Percentiles rank a stretch among this genome's conserved stretches.
phyloP scores from a whole-genome alignment of 2,797 vertebrate species.

The Dendrocincla fuliginosa region DNA sequence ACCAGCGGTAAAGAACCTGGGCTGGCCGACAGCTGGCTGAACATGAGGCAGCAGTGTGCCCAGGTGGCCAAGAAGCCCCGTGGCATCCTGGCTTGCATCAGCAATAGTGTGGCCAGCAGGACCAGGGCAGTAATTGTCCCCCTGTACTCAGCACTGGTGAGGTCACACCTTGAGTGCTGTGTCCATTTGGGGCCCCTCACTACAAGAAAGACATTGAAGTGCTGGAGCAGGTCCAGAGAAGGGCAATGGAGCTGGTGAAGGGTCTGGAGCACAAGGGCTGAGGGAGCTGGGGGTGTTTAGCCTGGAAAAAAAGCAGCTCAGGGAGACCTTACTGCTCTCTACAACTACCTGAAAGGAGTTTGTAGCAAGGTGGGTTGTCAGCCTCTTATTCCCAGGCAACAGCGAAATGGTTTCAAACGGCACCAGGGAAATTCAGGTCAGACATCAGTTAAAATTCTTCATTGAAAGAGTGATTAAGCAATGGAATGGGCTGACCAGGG shows the following conservation, averaged over 20 bases:
- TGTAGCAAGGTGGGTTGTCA: not conserved
- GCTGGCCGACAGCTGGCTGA: not conserved
- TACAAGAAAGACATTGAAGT: rapidly evolving
- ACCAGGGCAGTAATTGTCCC: not conserved
- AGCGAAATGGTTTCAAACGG: not conserved
- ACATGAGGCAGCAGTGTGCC: not conserved
- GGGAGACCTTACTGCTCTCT: not conserved
- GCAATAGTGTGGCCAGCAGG: not conserved
- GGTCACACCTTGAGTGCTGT: not conserved
- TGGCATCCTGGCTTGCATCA: not conserved
- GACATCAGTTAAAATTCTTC: not conserved
- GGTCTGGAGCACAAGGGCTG: not conserved
- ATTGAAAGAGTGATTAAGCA: not conserved
- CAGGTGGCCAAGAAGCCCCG: not conserved
- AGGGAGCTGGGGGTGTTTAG: not conserved
- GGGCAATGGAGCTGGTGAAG: rapidly evolving
- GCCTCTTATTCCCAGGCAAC: not conserved
- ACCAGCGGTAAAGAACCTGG: not conserved
- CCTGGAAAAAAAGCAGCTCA: not conserved
- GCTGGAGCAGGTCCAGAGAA: not conserved
- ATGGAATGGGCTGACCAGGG: not conserved
- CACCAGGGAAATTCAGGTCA: not conserved
- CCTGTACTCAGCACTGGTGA: not conserved
- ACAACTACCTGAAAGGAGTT: not conserved
- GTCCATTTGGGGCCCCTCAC: not conserved